phyloP scores from a whole-genome alignment of 2,888 invertebrate genomes.

The Oscheius sp. region DNA sequence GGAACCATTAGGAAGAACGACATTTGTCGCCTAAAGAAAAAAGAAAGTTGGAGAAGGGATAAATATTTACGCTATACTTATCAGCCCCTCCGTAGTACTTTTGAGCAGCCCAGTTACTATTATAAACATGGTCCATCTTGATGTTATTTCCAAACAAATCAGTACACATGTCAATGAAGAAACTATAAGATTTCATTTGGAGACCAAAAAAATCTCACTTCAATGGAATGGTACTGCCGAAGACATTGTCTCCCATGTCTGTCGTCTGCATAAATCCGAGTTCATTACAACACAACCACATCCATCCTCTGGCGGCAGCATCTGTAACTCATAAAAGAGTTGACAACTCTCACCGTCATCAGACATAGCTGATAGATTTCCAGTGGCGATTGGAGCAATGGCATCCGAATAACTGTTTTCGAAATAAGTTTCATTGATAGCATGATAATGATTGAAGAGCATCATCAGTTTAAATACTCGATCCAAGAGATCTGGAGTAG shows the following conservation, averaged over 20 bases:
- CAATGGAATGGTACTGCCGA: slow-evolving; percentile 51
- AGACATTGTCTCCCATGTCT: slow-evolving; percentile 51
- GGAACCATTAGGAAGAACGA: slow-evolving; percentile 62
- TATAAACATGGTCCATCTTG: slow-evolving; percentile 36
- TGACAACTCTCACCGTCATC: slow-evolving; percentile 3
- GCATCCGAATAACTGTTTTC: slow-evolving; percentile 30
- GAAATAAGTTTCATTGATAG: slow-evolving; percentile 4
- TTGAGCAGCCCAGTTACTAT: slow-evolving; percentile 41
- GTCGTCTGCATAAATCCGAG: slow-evolving; percentile 63
- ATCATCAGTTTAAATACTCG: slow-evolving; percentile 38
- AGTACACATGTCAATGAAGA: slow-evolving; percentile 57
- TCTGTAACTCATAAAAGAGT: not conserved
- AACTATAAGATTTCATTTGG: not conserved
- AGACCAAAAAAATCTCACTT: slow-evolving; percentile 23
- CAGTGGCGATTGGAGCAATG: slow-evolving; percentile 3
- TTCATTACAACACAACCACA: slow-evolving; percentile 64
- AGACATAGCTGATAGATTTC: slow-evolving; percentile 14
- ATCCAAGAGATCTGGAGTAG: slow-evolving; percentile 19
- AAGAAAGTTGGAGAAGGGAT: not conserved
- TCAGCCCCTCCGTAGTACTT: slow-evolving; percentile 45
- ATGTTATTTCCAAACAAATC: slow-evolving; percentile 51
- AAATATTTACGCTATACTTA: slow-evolving; percentile 34
- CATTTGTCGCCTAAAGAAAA: slow-evolving; percentile 43
- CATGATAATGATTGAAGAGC: slow-evolving; percentile 33
- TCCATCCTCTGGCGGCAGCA: slow-evolving; percentile 39